A percentile compares a stretch with the other conserved stretches of the same genome.
Evolutionary conservation across 1,140 invertebrate species (phyloP).

Genomic region (Tribolium castaneum): DNA sequence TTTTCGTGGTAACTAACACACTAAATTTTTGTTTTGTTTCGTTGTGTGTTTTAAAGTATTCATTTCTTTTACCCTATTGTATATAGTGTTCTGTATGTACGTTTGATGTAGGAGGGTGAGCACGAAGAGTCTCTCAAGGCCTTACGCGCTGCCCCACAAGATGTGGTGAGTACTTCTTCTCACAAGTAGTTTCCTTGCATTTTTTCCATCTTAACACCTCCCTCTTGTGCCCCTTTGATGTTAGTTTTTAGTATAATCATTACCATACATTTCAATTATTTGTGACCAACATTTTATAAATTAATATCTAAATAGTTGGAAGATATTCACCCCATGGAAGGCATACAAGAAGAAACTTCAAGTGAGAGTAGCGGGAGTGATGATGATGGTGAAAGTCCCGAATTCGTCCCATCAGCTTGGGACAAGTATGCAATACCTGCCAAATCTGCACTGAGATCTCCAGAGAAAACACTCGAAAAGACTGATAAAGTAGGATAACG

Average conservation of each 20-base stretch:
- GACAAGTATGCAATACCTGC: conserved; percentile 69
- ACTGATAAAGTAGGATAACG: conserved; percentile 53
- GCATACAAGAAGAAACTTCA: conserved; percentile 56
- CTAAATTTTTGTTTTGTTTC: background rate
- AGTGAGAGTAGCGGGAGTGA: conserved; percentile 64
- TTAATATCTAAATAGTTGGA: conserved; percentile 48
- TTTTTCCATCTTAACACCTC: background rate
- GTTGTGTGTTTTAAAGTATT: background rate
- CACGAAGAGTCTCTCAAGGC: conserved; percentile 64
- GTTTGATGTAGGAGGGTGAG: conserved; percentile 62
- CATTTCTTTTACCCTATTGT: conserved; percentile 1
- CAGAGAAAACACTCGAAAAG: conserved; percentile 64
- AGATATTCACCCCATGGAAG: conserved; percentile 53
- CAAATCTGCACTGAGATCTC: conserved; percentile 69
- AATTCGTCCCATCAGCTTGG: conserved; percentile 72
- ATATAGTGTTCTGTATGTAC: conserved; percentile 39
- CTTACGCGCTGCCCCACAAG: conserved; percentile 61
- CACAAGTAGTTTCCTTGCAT: conserved; percentile 1
- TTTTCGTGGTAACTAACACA: background rate
- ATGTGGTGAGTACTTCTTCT: conserved; percentile 56
- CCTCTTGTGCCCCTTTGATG: background rate
- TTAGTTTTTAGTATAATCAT: background rate
- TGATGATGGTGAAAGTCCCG: conserved; percentile 70
- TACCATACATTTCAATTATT: background rate
- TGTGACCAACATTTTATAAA: background rate